Conservation (phyloP, 2,113 vertebrate genomes). For the Myotis davidii region DNA sequence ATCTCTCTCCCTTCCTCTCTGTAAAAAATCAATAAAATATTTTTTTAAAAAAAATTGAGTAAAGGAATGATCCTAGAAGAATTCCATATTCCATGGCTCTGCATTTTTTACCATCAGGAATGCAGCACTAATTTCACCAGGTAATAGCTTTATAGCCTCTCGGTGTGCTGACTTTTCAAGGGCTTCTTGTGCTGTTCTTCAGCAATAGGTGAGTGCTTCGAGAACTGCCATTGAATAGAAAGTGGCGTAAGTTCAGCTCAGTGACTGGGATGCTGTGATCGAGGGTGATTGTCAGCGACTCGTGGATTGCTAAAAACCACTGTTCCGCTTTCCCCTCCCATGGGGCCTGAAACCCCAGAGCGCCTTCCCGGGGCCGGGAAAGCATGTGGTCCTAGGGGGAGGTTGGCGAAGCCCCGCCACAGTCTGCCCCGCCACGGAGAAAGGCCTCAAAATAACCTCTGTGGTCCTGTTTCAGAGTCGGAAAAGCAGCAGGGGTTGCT, state of each 20-base stretch:
- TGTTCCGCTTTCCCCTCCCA: neutral
- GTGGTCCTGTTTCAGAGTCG: conserved; percentile 30
- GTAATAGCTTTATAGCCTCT: neutral
- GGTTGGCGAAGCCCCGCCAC: neutral
- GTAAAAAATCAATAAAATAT: no score
- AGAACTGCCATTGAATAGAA: neutral
- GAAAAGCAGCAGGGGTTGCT: neutral
- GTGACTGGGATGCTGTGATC: neutral
- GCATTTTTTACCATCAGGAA: neutral
- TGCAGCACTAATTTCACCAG: neutral
- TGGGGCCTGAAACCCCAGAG: neutral
- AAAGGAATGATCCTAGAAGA: neutral
- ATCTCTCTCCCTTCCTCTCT: no score
- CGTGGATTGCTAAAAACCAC: neutral
- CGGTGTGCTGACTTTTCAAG: neutral
- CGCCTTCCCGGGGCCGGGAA: neutral
- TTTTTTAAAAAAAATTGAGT: conserved; percentile 13
- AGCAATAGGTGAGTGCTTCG: neutral
- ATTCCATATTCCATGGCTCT: neutral
- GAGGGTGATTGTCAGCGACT: neutral
- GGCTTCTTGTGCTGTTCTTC: neutral
- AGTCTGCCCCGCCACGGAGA: neutral
- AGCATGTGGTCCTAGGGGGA: rapidly evolving
- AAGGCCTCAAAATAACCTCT: conserved; percentile 33
- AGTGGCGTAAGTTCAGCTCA: neutral